Base-by-base conservation (phyloP, 2,888 invertebrate genomes). In the Liopterus haemorrhoidalis region DNA sequence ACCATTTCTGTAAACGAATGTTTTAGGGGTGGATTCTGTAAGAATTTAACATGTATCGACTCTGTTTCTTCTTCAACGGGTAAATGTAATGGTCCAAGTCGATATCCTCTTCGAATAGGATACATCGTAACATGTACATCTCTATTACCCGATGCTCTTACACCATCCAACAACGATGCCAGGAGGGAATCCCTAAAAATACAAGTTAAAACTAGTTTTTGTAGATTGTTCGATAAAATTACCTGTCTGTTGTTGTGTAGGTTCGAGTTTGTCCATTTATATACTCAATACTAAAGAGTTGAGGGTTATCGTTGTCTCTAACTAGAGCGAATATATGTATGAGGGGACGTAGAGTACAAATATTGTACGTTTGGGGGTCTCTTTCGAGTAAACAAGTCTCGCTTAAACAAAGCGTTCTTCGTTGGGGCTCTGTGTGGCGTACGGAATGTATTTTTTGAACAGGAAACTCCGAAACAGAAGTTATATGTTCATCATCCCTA, bases 11-110 rank as follows among this genome's bases (percentile, higher is more conserved):
- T 67, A 60, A 85, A 82, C 4, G 75, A 69, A 66, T 79, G 75
- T 27, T 74, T 73, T 15, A 75, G 77, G 49, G 82, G 80, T 22
- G 76, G 76, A 56, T 77, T 75, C 56, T 80, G 77, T 24, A 85
- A 70, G 58, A 85, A 82, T 72, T 89, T 86, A 48, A 95, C 76
- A 53, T 95, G 88, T 58, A 85, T 83, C 45, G 86, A 85, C 71
- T 99, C 99, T 0, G 92, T 87, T 70, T 99, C 97, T 71, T 99
- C 97, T 61, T 96, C 97, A 2, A 96, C 88, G 1, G 87, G 82
- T 49, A 87, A 81, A 62, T 85, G 84, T 43, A 94, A 74, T 5
- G 97, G 96, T 16, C 93, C 88, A 50, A 95, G 77, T 46, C 97
- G 78, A 62, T 85, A 84, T 1, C 92, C 92, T 48, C 94, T 76